Evolutionary conservation across 1,140 invertebrate species (phyloP).

Genomic region (Oppia nitens): DNA sequence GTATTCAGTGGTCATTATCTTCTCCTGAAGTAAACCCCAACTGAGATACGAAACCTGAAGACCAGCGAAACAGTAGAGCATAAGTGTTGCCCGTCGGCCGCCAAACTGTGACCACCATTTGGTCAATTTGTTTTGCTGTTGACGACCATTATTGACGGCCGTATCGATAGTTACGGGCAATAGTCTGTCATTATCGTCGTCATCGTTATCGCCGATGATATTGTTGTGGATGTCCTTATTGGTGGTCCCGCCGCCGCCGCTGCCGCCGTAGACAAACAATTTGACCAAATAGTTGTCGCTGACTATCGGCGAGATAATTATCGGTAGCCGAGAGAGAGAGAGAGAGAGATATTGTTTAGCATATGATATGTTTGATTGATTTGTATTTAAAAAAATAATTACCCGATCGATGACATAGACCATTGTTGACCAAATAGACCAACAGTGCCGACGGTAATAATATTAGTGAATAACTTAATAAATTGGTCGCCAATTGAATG

Average conservation of each 20-base stretch:
- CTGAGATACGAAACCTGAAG: conserved; percentile 76
- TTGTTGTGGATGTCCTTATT: too few species aligned
- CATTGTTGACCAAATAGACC: conserved; percentile 60
- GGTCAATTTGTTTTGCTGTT: neutral
- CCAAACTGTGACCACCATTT: neutral
- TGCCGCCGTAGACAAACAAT: neutral
- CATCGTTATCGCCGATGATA: neutral
- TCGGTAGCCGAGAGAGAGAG: too few species aligned
- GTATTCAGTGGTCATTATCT: conserved; percentile 47
- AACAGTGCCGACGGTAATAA: conserved; percentile 68
- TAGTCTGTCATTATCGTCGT: neutral
- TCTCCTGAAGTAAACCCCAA: conserved; percentile 74
- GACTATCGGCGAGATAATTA: conserved; percentile 22
- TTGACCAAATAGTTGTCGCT: conserved; percentile 22
- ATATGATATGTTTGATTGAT: too few species aligned
- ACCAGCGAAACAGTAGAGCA: conserved; percentile 65
- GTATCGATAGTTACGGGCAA: neutral
- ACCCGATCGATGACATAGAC: conserved; percentile 65
- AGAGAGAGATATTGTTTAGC: too few species aligned
- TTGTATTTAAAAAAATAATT: conserved; percentile 31
- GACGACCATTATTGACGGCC: neutral
- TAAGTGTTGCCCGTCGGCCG: conserved; percentile 26
- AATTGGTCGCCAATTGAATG: conserved; percentile 47
- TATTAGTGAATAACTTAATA: conserved; percentile 72
- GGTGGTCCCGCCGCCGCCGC: too few species aligned